Conservation (phyloP, 1,140 invertebrate genomes). For the Calliphora vicina region DNA sequence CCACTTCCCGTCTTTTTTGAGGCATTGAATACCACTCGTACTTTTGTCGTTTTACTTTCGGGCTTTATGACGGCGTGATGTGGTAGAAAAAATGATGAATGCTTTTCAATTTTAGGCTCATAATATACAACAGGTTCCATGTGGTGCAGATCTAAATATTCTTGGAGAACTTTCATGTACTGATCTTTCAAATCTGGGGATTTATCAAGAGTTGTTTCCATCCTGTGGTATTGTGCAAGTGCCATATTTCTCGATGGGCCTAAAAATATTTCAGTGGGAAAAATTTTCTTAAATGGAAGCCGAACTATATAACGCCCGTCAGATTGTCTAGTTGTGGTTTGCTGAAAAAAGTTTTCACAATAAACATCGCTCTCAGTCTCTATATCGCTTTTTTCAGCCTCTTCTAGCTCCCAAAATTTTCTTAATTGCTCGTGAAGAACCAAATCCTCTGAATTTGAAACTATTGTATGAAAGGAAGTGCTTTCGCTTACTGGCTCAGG, state of each 20-base stretch:
- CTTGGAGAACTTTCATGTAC: conserved; percentile 49
- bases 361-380: background rate
- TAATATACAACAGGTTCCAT: conserved; percentile 44
- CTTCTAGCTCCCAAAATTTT: conserved; percentile 17
- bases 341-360: background rate
- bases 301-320: background rate
- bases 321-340: background rate
- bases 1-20: background rate
- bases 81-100: conserved; percentile 39
- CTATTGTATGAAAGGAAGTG: no score
- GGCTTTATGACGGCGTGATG: conserved; percentile 53
- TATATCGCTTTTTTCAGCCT: background rate
- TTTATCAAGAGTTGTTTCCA: background rate
- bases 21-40: conserved; percentile 47
- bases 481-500: background rate
- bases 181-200: background rate
- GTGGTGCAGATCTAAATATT: conserved; percentile 52
- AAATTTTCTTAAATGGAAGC: background rate
- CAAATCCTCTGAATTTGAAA: background rate
- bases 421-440: conserved; percentile 6
- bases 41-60: conserved; percentile 36
- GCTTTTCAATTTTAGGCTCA: background rate
- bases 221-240: background rate
- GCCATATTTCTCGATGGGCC: background rate
- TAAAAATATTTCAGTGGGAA: background rate